These are phyloP conservation scores for Pterobdella sp. DNA, from an alignment of 2,888 invertebrate genomes.

Conservation along the genomic window DNA sequence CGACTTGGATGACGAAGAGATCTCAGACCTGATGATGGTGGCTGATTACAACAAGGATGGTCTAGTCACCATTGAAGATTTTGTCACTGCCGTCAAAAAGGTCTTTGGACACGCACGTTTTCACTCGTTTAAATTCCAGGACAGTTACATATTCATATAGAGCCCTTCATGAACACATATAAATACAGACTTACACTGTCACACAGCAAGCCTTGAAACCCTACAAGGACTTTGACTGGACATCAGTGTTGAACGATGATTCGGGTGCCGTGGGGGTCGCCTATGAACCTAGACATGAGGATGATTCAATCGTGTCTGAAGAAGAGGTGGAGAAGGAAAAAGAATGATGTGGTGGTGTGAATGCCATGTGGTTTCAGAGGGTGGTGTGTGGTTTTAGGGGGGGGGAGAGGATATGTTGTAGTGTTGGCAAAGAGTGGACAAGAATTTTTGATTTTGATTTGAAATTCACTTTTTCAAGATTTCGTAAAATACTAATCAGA, in stretches of 20 bases:
- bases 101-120: no score
- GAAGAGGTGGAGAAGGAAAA: no score
- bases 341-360: no score
- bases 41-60: constrained; percentile 28
- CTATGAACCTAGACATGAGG: constrained; percentile 18
- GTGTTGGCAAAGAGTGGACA: background rate
- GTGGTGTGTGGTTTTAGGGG: no score
- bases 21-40: constrained; percentile 20
- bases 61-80: constrained; percentile 24
- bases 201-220: constrained; percentile 23
- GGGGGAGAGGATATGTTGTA: no score
- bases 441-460: background rate
- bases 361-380: no score
- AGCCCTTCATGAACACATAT: no score
- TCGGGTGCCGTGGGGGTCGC: constrained; percentile 15
- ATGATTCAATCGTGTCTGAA: constrained; percentile 23
- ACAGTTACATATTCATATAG: background rate
- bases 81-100: constrained; percentile 20
- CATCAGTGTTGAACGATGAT: constrained; percentile 17
- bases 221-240: constrained; percentile 25
- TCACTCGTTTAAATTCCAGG: no score
- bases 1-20: constrained; percentile 26
- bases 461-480: no score
- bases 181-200: background rate
- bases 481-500: no score